Base-by-base conservation (phyloP, 1,140 invertebrate genomes). In the Araneus ventricosus region DNA sequence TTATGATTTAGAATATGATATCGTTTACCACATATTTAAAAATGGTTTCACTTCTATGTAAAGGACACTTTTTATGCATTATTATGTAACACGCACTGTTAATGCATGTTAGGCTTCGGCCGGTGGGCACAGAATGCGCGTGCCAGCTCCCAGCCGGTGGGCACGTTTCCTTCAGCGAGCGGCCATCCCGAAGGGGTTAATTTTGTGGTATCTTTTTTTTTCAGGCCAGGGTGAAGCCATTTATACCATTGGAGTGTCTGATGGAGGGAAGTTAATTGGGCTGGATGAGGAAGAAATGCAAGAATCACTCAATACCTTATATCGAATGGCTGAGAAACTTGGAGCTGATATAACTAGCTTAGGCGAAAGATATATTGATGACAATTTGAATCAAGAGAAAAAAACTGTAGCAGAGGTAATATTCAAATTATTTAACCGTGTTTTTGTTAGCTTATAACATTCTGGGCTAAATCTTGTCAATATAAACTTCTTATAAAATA, bases 171-270 rank as follows among this genome's bases (percentile, higher is more conserved):
- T n/a, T n/a, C n/a, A n/a, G n/a, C n/a, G n/a, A n/a, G n/a, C n/a
- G n/a, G n/a, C n/a, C n/a, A n/a, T n/a, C n/a, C n/a, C n/a, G n/a
- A n/a, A n/a, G n/a, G n/a, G 2, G 41, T 41, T 1, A 4, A 4
- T 45, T 45, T 8, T 45, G 7, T 8, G 0, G 0, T 8, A 4
- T 45, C 10, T 0, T 37, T 30, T 22, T 37, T 75, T 37, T 37
- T 41, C 22, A 94, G 94, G 98, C 70, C 97, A 98, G 92, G 99
- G 98, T 84, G 99, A 99, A 96, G 98, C 98, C 70, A 99, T 99
- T 95, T 98, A 98, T 96, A 98, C 99, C 95, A 97, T 99, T 95
- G 98, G 98, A 94, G 97, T 97, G 45, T 97, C 97, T 94, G 97
- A 97, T 93, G 97, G 97, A 95, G 98, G 99, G 1, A 95, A 92